Evolutionary conservation across 2,797 vertebrate genomes (phyloP).

Genomic region (Pseudochromis fuscus): DNA sequence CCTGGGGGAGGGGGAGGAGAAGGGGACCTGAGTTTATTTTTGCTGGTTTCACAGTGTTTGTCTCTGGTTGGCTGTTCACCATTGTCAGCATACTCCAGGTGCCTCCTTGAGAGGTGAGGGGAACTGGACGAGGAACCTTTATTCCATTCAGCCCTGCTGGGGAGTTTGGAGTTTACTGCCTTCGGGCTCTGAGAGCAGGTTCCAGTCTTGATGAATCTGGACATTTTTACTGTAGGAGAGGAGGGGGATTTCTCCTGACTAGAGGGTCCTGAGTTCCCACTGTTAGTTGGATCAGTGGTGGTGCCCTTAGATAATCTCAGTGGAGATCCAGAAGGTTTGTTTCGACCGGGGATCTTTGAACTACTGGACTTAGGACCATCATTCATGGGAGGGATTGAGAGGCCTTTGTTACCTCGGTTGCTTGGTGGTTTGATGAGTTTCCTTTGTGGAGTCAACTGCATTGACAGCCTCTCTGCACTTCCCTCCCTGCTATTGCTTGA

Average conservation of each 20-base stretch:
- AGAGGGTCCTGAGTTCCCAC: slow-evolving; percentile 63
- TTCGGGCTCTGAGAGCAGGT: slow-evolving; percentile 79
- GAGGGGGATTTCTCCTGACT: slow-evolving; percentile 83
- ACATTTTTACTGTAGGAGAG: slow-evolving; percentile 83
- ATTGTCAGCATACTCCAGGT: slow-evolving; percentile 74
- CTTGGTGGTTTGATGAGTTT: slow-evolving; percentile 83
- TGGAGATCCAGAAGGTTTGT: slow-evolving; percentile 84
- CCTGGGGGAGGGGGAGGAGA: slow-evolving; percentile 89
- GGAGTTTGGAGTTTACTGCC: slow-evolving; percentile 65
- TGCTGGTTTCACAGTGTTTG: slow-evolving; percentile 80
- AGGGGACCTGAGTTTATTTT: slow-evolving; percentile 83
- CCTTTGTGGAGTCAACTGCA: slow-evolving; percentile 77
- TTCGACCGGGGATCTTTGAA: slow-evolving; percentile 88
- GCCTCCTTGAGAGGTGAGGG: slow-evolving; percentile 78
- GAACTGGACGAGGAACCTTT: slow-evolving; percentile 79
- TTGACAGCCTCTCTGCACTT: slow-evolving; percentile 71
- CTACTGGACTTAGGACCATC: slow-evolving; percentile 78
- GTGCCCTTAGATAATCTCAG: slow-evolving; percentile 80
- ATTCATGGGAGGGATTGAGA: slow-evolving; percentile 75
- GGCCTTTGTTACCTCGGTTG: slow-evolving; percentile 75
- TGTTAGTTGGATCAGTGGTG: slow-evolving; percentile 61
- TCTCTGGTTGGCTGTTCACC: slow-evolving; percentile 88
- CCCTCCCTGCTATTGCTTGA: slow-evolving; percentile 67
- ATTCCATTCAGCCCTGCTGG: slow-evolving; percentile 70
- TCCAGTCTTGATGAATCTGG: slow-evolving; percentile 85